A percentile compares a stretch with the other conserved stretches of the same genome.
phyloP scores from a whole-genome alignment of 2,797 vertebrate species.

The Coreius guichenoti region DNA sequence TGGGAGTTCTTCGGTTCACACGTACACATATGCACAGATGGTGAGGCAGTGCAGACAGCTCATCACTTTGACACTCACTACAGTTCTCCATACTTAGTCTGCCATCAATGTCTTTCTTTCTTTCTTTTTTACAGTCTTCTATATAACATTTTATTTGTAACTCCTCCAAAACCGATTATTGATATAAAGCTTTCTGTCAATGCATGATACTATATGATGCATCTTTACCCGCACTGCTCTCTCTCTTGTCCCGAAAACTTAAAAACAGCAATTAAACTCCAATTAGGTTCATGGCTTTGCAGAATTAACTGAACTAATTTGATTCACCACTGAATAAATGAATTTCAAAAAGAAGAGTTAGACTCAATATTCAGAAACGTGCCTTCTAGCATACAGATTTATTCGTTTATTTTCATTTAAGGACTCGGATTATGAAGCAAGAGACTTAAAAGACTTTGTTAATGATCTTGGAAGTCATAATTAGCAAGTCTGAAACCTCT shows the following conservation, averaged over 20 bases:
- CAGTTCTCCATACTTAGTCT: constrained; percentile 29
- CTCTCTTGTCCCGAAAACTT: constrained; percentile 4
- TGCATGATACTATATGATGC: not conserved
- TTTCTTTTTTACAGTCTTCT: not conserved
- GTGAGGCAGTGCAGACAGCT: constrained; percentile 33
- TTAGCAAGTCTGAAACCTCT: constrained; percentile 69
- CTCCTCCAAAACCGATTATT: not conserved
- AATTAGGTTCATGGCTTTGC: constrained; percentile 56
- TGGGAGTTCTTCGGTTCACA: constrained; percentile 71
- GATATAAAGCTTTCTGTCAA: not conserved
- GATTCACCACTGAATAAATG: constrained; percentile 57
- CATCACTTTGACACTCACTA: constrained; percentile 35
- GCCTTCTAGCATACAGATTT: constrained; percentile 64
- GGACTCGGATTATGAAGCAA: constrained; percentile 66
- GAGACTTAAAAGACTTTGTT: constrained; percentile 77
- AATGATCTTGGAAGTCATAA: constrained; percentile 74
- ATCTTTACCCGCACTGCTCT: not conserved
- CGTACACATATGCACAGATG: constrained; percentile 46
- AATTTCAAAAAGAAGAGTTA: constrained; percentile 51
- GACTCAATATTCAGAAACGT: constrained; percentile 55
- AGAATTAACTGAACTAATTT: constrained; percentile 60
- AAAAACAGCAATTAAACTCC: constrained; percentile 60
- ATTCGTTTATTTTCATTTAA: constrained; percentile 57
- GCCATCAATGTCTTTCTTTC: not conserved
- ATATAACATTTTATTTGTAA: not conserved